Percentiles rank a stretch among this genome's conserved stretches.
These are phyloP conservation scores for Andrena haemorrhoa DNA, from an alignment of 2,888 invertebrate genomes.

Conservation along the genomic window DNA sequence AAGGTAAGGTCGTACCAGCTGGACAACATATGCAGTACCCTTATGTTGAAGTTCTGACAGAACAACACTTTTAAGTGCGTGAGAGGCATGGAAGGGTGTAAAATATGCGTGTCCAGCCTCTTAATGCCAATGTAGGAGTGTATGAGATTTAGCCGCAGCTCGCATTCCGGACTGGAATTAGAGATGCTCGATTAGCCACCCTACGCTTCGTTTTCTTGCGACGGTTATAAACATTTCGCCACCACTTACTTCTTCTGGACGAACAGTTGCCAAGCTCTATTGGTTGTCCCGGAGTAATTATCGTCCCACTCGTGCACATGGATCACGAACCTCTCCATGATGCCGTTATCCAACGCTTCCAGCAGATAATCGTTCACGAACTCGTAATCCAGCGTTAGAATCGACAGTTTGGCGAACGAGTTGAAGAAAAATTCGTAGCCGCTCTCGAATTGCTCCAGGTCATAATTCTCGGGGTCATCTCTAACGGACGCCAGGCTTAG, in stretches of 20 bases:
- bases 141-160: conserved; percentile 88
- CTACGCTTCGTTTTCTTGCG: background rate
- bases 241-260: conserved; percentile 84
- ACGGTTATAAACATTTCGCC: background rate
- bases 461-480: conserved; percentile 90
- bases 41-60: conserved; percentile 88
- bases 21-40: conserved; percentile 86
- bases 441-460: conserved; percentile 85
- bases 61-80: conserved; percentile 91
- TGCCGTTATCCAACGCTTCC: conserved; percentile 83
- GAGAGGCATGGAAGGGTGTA: conserved; percentile 90
- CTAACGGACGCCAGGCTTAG: conserved; percentile 91
- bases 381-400: conserved; percentile 87
- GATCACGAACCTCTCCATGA: conserved; percentile 88
- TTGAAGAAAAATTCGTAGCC: conserved; percentile 86
- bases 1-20: conserved; percentile 86
- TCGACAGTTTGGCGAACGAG: conserved; percentile 85
- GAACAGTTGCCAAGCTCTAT: conserved; percentile 88
- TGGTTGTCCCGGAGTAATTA: conserved; percentile 88
- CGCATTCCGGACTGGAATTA: conserved; percentile 85
- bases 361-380: conserved; percentile 86
- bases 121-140: conserved; percentile 90
- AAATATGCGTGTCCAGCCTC: conserved; percentile 87
- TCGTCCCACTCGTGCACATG: conserved; percentile 90
- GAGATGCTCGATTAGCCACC: conserved; percentile 9